Conservation (phyloP, 2,888 invertebrate species). For the Slavum lentiscoides region DNA sequence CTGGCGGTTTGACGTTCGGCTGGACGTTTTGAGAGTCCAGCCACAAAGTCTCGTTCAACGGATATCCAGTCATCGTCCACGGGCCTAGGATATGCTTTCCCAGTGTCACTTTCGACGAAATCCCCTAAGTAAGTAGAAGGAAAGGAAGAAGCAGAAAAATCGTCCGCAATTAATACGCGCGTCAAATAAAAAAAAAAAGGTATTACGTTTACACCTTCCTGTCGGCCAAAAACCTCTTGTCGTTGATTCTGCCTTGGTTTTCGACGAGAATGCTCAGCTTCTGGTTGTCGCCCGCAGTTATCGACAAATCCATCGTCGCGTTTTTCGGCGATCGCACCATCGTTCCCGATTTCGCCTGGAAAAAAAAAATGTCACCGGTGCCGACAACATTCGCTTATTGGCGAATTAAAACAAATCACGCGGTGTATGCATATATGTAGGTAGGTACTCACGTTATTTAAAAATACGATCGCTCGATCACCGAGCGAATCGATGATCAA, state of each 20-base stretch:
- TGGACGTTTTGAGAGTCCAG: background rate
- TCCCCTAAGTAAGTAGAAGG: constrained; percentile 63
- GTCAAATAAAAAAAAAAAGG: background rate
- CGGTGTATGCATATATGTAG: too few species aligned
- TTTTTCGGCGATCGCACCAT: constrained; percentile 4
- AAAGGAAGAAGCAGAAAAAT: too few species aligned
- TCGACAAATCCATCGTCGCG: constrained; percentile 18
- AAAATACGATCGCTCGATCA: constrained; percentile 73
- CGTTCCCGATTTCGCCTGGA: constrained; percentile 19
- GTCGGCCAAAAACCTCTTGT: constrained; percentile 62
- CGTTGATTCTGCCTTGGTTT: constrained; percentile 83
- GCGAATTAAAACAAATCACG: too few species aligned
- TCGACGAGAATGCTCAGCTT: constrained; percentile 66
- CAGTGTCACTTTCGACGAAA: constrained; percentile 64
- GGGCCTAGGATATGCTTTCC: constrained; percentile 63
- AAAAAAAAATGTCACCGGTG: too few species aligned
- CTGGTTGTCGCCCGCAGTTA: constrained; percentile 53
- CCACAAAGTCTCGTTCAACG: constrained; percentile 57
- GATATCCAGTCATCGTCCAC: constrained; percentile 71
- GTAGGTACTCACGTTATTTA: constrained; percentile 59
- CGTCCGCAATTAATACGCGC: background rate
- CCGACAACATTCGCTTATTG: too few species aligned
- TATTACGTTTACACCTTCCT: constrained; percentile 59
- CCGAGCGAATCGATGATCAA: constrained; percentile 66
- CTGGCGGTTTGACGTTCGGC: constrained; percentile 50